Evolutionary conservation across 2,797 vertebrate genomes (phyloP).

Genomic region (Cossypha caffra): DNA sequence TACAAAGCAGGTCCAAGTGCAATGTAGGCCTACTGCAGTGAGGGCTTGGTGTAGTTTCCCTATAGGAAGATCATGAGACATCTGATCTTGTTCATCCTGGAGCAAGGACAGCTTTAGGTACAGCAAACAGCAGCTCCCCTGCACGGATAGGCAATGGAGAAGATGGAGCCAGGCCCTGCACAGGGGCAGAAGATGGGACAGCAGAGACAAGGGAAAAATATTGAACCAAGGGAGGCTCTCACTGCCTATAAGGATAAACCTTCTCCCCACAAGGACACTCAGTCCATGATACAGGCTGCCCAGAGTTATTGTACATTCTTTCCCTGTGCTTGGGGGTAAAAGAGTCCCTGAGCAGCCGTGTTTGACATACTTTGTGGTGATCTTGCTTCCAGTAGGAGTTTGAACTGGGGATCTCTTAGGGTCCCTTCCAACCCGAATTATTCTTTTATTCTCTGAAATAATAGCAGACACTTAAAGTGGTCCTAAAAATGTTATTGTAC

Average conservation of each 20-base stretch:
- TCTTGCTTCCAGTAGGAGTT: neutral
- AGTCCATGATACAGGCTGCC: neutral
- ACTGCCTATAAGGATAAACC: neutral
- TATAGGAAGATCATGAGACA: neutral
- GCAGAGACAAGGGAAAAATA: neutral
- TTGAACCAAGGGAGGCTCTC: neutral
- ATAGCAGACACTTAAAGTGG: neutral
- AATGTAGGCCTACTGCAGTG: no score
- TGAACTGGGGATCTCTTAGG: neutral
- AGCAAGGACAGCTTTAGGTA: neutral
- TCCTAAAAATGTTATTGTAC: neutral
- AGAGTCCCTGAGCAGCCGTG: neutral
- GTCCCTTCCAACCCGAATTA: neutral
- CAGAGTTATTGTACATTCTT: neutral
- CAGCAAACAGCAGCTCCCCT: neutral
- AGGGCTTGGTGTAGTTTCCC: neutral
- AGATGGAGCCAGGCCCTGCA: neutral
- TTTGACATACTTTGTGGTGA: neutral
- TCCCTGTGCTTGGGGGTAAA: neutral
- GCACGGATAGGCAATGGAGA: accelerated
- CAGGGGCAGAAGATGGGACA: neutral
- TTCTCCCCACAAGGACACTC: neutral
- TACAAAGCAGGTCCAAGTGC: neutral
- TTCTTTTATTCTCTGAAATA: neutral
- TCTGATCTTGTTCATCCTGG: neutral